Evolutionary conservation across 1,140 invertebrate genomes (phyloP).

Genomic region (Gryon sp.): DNA sequence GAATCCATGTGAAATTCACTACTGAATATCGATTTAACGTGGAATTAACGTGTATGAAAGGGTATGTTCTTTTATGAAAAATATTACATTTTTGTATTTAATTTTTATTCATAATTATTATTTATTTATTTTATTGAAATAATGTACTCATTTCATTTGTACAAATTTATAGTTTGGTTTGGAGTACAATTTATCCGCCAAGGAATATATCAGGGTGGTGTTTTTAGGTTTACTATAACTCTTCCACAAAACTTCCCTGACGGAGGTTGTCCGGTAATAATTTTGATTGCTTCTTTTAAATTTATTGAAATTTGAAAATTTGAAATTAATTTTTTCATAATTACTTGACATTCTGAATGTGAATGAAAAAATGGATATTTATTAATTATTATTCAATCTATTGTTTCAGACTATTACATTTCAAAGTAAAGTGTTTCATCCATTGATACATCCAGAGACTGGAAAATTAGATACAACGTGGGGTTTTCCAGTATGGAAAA

Average conservation of each 20-base stretch:
- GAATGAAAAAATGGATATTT: no score
- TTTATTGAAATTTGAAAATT: no score
- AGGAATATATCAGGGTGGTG: constrained; percentile 91
- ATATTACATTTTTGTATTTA: neutral
- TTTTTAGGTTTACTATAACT: constrained; percentile 92
- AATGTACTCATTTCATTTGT: constrained; percentile 34
- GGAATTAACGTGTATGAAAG: neutral
- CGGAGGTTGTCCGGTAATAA: constrained; percentile 88
- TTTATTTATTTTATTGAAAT: no score
- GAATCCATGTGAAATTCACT: constrained; percentile 27
- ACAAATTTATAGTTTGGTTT: constrained; percentile 89
- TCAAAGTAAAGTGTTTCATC: constrained; percentile 92
- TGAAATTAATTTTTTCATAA: no score
- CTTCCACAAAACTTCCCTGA: constrained; percentile 94
- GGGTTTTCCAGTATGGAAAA: constrained; percentile 92
- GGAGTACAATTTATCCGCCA: constrained; percentile 94
- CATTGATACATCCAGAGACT: constrained; percentile 87
- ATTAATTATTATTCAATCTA: constrained; percentile 18
- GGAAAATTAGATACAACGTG: constrained; percentile 87
- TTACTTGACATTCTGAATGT: no score
- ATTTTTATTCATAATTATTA: neutral
- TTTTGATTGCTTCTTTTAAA: constrained; percentile 12
- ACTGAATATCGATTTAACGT: neutral
- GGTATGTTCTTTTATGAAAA: neutral
- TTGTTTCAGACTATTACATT: constrained; percentile 89